These are phyloP conservation scores for Spatula clypeata DNA, from an alignment of 2,797 vertebrate species.

Conservation along the genomic window DNA sequence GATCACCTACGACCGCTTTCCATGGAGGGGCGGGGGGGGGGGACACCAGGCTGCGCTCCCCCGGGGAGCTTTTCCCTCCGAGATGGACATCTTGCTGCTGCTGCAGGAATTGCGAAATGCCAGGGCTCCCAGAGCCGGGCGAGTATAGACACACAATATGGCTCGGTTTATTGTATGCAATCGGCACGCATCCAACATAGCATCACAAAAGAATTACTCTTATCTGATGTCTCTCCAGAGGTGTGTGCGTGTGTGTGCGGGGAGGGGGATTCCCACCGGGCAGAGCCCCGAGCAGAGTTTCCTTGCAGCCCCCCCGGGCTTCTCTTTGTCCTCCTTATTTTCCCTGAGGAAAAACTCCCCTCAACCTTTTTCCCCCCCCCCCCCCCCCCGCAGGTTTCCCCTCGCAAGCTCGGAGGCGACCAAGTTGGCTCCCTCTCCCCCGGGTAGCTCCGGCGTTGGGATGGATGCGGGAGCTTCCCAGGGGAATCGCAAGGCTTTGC, in stretches of 20 bases:
- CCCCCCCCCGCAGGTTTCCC: not conserved
- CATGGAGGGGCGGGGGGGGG: not conserved
- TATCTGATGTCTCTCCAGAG: conserved; percentile 63
- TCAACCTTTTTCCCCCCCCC: no score
- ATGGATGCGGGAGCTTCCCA: not conserved
- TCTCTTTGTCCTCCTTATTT: conserved; percentile 64
- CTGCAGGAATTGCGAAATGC: conserved; percentile 58
- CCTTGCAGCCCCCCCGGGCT: conserved; percentile 32
- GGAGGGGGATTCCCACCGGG: conserved; percentile 74
- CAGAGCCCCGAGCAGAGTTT: conserved; percentile 38
- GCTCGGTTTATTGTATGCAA: conserved; percentile 53
- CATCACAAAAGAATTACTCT: conserved; percentile 70
- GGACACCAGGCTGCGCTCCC: not conserved
- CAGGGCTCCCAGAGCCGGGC: conserved; percentile 53
- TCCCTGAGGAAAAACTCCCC: conserved; percentile 50
- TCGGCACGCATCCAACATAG: conserved; percentile 62
- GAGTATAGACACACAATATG: conserved; percentile 75
- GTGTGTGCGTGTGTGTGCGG: not conserved
- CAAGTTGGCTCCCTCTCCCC: not conserved
- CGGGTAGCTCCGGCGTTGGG: not conserved
- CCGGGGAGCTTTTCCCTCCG: conserved; percentile 9
- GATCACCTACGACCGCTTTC: conserved; percentile 33
- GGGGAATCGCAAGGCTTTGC: not conserved
- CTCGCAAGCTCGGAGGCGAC: not conserved
- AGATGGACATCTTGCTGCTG: conserved; percentile 55